phyloP scores from a whole-genome alignment of 2,888 invertebrate species.

The Caenorhabditis zanzibari region DNA sequence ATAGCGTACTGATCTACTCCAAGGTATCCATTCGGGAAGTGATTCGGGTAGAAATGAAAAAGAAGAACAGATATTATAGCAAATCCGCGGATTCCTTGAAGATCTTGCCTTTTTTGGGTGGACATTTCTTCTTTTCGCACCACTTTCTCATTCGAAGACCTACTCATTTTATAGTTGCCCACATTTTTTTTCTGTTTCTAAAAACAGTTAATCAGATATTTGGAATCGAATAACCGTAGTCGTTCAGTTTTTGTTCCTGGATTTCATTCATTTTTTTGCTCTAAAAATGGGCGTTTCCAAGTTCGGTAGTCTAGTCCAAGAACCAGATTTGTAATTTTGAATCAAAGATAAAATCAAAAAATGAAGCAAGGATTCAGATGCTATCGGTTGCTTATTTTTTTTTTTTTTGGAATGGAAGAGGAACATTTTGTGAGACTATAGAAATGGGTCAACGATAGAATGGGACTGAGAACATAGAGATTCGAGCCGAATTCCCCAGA shows the following conservation, averaged over 20 bases:
- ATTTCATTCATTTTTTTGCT: neutral
- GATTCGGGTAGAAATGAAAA: constrained; percentile 59
- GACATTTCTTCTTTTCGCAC: too few relatives aligned
- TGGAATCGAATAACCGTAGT: neutral
- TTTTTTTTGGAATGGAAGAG: too few relatives aligned
- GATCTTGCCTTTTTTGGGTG: constrained; percentile 7
- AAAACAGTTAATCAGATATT: neutral
- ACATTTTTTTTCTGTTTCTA: neutral
- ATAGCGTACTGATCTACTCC: constrained; percentile 67
- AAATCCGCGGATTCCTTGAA: constrained; percentile 66
- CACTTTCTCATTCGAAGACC: too few relatives aligned
- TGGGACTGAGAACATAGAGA: too few relatives aligned
- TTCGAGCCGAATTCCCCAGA: too few relatives aligned
- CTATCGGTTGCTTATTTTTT: neutral
- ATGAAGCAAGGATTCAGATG: neutral
- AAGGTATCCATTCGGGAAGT: constrained; percentile 66
- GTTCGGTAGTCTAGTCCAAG: neutral
- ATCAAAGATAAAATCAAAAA: neutral
- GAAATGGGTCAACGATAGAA: too few relatives aligned
- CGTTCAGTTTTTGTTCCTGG: neutral
- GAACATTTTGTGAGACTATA: neutral
- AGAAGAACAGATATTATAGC: constrained; percentile 62
- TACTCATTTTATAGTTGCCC: too few relatives aligned
- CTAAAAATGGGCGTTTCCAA: neutral
- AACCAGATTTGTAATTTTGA: neutral